Conservation (phyloP, 2,113 vertebrate genomes). For the Petrocephalus zakoni region DNA sequence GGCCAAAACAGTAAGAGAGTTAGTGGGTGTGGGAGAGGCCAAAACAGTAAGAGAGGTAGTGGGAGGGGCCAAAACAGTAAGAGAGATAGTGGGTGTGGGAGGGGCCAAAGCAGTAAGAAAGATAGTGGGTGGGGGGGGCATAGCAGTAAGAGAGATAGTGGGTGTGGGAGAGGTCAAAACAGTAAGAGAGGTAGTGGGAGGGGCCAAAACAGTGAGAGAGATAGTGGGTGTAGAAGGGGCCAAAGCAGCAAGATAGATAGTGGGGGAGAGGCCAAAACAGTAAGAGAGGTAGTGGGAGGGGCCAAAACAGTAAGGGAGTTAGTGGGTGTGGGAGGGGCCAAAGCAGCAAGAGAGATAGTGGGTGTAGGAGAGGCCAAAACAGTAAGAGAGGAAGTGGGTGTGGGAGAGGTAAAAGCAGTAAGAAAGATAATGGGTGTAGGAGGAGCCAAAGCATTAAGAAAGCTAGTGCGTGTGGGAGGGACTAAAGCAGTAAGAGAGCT, state of each 20-base stretch:
- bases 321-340: neutral
- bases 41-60: neutral
- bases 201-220: too few relatives aligned
- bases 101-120: neutral
- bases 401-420: neutral
- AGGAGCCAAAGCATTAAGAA: neutral
- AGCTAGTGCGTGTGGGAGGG: neutral
- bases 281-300: neutral
- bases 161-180: too few relatives aligned
- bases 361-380: neutral
- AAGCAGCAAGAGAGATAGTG: neutral
- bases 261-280: neutral
- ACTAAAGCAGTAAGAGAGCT: neutral
- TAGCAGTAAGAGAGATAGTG: neutral
- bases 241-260: too few relatives aligned
- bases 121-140: neutral
- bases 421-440: neutral
- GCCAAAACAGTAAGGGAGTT: neutral
- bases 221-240: too few relatives aligned
- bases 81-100: neutral
- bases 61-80: neutral
- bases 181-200: neutral
- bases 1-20: neutral
- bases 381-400: neutral
- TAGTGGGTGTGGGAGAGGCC: neutral